Conservation (phyloP, 2,888 invertebrate species). For the Tiliacea aurago region DNA sequence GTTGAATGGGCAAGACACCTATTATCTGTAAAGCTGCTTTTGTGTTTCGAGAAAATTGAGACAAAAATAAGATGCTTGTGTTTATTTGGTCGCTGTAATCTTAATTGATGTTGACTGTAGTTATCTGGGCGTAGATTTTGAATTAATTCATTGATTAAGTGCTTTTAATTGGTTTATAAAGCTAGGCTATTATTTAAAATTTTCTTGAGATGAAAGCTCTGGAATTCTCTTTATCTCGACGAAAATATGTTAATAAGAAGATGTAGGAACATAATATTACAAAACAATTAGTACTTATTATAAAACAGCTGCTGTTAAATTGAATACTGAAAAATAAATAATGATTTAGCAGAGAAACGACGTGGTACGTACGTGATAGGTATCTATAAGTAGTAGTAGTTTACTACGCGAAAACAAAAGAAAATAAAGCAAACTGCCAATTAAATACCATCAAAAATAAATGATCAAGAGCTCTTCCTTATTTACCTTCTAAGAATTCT, state of each 20-base stretch:
- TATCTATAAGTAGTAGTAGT: not conserved
- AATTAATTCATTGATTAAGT: conserved; percentile 21
- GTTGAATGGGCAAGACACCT: conserved; percentile 47
- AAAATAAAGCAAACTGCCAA: not conserved
- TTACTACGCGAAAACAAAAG: not conserved
- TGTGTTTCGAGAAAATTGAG: conserved; percentile 39
- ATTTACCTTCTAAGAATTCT: not conserved
- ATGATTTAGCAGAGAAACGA: not conserved
- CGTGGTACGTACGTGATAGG: not conserved
- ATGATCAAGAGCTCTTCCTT: not conserved
- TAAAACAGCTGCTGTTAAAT: not conserved
- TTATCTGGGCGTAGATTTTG: conserved; percentile 20
- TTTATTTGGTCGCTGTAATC: conserved; percentile 46
- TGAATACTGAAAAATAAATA: not conserved
- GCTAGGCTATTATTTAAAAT: not conserved
- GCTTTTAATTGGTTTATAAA: not conserved
- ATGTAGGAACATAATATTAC: not conserved
- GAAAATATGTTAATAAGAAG: not conserved
- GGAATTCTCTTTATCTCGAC: not conserved
- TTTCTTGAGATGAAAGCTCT: not conserved
- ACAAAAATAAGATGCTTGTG: conserved; percentile 34
- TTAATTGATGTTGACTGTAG: conserved; percentile 31
- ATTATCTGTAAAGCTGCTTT: conserved; percentile 51
- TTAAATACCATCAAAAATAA: not conserved
- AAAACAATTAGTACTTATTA: too few relatives aligned